Base-by-base conservation (phyloP, 1,140 invertebrate genomes). In the Cotesia typhae region DNA sequence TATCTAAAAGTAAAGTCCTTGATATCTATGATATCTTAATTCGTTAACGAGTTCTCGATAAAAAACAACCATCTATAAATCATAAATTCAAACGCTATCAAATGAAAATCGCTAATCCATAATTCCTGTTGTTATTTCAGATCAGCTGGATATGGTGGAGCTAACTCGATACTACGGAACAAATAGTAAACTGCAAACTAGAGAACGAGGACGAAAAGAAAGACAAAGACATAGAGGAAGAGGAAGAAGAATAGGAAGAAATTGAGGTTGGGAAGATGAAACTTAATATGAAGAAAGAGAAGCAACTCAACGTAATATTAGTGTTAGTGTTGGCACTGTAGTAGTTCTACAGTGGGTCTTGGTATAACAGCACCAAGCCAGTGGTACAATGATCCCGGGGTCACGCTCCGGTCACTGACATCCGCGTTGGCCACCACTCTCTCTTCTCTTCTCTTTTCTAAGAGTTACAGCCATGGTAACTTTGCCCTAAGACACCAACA, bases 391-490 rank as follows among this genome's bases (percentile, higher is more conserved):
- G 81, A 81, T 82, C 81, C 78, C 79, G 74, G 80, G 82, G 81
- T 84, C 80, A 84, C 79, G 81, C 81, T 84, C 79, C 81, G 82
- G 82, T 83, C 81, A 82, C 82, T 83, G 82, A 83, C 82, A 81
- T 82, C 82, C 76, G 28, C 70, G 14, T 59, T 59, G 57, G 57
- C 57, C 57, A 59, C 57, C 57, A 28, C 57, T 20, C 57, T 59
- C 53, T 12, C 53, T 55, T 55, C 53, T 10, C 5, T 17, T 20
- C 57, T 59, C 41, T 47, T 47, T 10, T 59, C 57, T 20, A 20
- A 20, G 57, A 59, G 14, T 28, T 20, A 9, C 57, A 59, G 28
- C 57, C 57, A 35, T 9, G 41, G 6, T 47, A 47, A 59, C 57
- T 59, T 59, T 59, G 57, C 57, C 57, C 57, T 59, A 7, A 17